A percentile compares a stretch with the other conserved stretches of the same genome.
Conservation (phyloP, 2,888 invertebrate species). For the Eustalomyia histrio region DNA sequence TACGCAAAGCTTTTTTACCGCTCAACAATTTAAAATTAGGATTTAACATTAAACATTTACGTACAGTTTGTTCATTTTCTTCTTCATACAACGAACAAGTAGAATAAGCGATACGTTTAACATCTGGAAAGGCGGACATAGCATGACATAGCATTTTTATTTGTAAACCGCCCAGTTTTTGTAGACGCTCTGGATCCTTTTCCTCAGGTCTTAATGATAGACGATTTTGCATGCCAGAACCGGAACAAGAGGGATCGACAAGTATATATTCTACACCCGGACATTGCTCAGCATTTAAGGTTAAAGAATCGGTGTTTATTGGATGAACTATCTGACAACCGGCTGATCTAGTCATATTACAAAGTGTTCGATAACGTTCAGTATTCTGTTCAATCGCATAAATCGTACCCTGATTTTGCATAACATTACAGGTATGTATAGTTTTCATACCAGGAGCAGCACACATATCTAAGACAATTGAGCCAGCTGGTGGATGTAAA, state of each 20-base stretch:
- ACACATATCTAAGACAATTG: constrained; percentile 94
- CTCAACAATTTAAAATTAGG: constrained; percentile 84
- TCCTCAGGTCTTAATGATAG: constrained; percentile 80
- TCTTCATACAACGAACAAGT: constrained; percentile 95
- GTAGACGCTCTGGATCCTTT: constrained; percentile 81
- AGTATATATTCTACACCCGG: constrained; percentile 90
- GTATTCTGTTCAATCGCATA: constrained; percentile 90
- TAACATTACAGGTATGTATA: constrained; percentile 90
- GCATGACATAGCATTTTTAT: constrained; percentile 92
- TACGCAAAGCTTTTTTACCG: constrained; percentile 82
- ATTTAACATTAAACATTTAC: constrained; percentile 74
- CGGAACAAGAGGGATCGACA: constrained; percentile 98
- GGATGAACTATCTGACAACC: constrained; percentile 85
- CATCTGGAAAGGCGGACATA: constrained; percentile 89
- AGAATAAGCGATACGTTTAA: constrained; percentile 94
- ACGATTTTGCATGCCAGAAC: constrained; percentile 88
- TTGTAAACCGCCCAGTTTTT: constrained; percentile 88
- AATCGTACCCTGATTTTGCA: constrained; percentile 88
- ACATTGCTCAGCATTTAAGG: constrained; percentile 79
- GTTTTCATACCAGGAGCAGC: constrained; percentile 99
- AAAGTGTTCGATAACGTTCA: constrained; percentile 84
- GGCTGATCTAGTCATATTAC: constrained; percentile 83
- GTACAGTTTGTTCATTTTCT: constrained; percentile 94
- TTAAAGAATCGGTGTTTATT: constrained; percentile 86
- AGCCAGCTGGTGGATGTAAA: constrained; percentile 86